Conservation (phyloP, 2,113 vertebrate species). For the Opisthocomus hoazin region DNA sequence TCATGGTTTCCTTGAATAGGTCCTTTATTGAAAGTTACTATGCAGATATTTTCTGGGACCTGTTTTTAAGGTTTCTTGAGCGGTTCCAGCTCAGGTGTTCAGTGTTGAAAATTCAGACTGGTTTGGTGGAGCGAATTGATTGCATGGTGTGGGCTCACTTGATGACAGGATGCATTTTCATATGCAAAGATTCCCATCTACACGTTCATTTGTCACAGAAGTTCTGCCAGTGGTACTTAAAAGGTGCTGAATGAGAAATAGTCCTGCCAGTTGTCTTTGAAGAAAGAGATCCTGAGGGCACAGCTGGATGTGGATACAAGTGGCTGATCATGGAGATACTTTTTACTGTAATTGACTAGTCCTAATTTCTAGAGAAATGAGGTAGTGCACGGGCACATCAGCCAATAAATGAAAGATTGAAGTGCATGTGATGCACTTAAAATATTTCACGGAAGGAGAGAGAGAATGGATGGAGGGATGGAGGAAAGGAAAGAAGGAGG, state of each 20-base stretch:
- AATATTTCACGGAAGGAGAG: background rate
- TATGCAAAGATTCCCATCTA: background rate
- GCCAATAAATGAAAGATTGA: background rate
- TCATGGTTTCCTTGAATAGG: background rate
- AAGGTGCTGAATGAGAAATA: background rate
- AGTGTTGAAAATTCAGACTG: background rate
- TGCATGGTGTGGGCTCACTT: background rate
- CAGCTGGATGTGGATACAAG: background rate
- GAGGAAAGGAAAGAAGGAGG: background rate
- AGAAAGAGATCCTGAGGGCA: background rate
- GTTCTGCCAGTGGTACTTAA: background rate
- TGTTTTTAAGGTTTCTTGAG: background rate
- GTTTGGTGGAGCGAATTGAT: background rate
- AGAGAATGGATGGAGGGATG: background rate
- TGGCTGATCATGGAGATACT: background rate
- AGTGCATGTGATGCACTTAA: background rate
- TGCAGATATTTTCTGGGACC: background rate
- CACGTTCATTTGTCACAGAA: background rate
- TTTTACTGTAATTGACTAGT: background rate
- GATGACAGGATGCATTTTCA: background rate
- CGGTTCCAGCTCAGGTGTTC: background rate
- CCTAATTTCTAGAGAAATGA: background rate
- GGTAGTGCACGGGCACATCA: background rate
- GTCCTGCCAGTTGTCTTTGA: background rate
- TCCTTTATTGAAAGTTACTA: background rate